Evolutionary conservation across 2,797 vertebrate species (phyloP).

Genomic region (Aulostomus chinensis): DNA sequence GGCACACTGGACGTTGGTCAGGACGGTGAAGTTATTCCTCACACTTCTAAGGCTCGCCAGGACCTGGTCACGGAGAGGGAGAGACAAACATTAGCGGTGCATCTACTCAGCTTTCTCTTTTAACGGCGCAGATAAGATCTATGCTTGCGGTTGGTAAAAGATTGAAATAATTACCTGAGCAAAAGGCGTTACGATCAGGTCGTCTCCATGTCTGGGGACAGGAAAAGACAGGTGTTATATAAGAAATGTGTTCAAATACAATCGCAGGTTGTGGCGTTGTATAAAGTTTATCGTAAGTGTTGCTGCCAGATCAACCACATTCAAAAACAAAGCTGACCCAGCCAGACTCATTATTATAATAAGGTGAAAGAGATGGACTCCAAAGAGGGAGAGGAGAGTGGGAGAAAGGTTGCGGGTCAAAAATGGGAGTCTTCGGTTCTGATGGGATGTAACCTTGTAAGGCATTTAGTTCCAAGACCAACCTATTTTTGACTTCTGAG

Average conservation of each 20-base stretch:
- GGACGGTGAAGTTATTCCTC: conserved; percentile 94
- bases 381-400: background rate
- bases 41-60: conserved; percentile 96
- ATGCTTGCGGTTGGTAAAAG: too few relatives aligned
- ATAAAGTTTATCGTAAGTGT: too few relatives aligned
- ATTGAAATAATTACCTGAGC: conserved; percentile 88
- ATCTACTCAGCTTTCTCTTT: background rate
- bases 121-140: background rate
- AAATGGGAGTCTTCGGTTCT: conserved; percentile 1
- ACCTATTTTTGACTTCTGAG: conserved; percentile 8
- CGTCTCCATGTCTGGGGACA: conserved; percentile 91
- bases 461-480: background rate
- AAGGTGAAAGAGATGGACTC: conserved; percentile 6
- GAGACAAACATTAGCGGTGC: background rate
- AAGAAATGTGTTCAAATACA: background rate
- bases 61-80: conserved; percentile 78
- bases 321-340: conserved; percentile 15
- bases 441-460: conserved; percentile 21
- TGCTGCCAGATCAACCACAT: background rate
- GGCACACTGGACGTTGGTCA: conserved; percentile 95
- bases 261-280: too few relatives aligned
- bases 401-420: conserved; percentile 11
- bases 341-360: conserved; percentile 16
- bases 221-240: background rate
- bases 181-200: conserved; percentile 98